A percentile compares a stretch with the other conserved stretches of the same genome.
phyloP scores from a whole-genome alignment of 2,113 vertebrate genomes.

The Syngnathus floridae region DNA sequence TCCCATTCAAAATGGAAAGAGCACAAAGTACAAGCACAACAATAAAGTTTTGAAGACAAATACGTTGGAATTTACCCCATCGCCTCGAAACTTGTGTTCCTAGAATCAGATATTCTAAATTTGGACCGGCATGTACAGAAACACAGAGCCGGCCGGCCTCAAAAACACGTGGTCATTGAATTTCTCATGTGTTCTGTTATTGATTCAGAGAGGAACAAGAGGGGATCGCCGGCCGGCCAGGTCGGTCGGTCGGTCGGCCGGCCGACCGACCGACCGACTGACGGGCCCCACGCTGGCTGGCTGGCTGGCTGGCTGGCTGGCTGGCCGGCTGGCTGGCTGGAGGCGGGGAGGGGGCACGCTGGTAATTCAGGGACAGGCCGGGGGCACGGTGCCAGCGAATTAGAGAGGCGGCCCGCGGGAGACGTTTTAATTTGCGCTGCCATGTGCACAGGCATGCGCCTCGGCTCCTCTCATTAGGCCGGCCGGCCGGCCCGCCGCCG shows the following conservation, averaged over 20 bases:
- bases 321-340: slow-evolving; percentile 5
- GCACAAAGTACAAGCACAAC: not conserved
- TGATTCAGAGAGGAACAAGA: slow-evolving; percentile 48
- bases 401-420: slow-evolving; percentile 66
- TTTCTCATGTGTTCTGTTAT: slow-evolving; percentile 45
- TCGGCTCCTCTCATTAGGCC: slow-evolving; percentile 64
- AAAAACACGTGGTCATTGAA: not conserved
- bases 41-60: not conserved
- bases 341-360: slow-evolving; percentile 52
- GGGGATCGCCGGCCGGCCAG: slow-evolving; percentile 43
- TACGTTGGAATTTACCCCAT: too few species aligned
- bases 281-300: slow-evolving; percentile 51
- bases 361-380: slow-evolving; percentile 64
- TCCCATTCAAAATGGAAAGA: not conserved
- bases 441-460: slow-evolving; percentile 74
- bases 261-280: too few species aligned
- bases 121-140: too few species aligned
- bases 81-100: too few species aligned
- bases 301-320: slow-evolving; percentile 13
- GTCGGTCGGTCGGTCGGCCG: too few species aligned
- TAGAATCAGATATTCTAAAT: too few species aligned
- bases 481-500: not conserved
- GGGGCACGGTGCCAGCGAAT: slow-evolving; percentile 70
- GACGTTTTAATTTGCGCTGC: slow-evolving; percentile 74
- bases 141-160: too few species aligned